Percentiles rank a stretch among this genome's conserved stretches.
Evolutionary conservation across 2,113 vertebrate species (phyloP).

Genomic region (Ranitomeya imitator): DNA sequence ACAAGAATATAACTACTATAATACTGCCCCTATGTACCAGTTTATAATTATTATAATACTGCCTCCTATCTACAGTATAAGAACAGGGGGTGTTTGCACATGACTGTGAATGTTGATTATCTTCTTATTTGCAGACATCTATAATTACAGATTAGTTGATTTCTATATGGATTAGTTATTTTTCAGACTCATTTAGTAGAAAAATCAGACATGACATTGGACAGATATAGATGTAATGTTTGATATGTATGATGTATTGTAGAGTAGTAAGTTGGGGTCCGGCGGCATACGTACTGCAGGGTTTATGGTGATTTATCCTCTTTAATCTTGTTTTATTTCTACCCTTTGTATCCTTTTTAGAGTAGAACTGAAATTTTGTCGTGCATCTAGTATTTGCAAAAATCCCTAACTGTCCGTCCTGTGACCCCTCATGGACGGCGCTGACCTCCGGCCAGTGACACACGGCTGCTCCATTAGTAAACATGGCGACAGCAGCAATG

Average conservation of each 20-base stretch:
- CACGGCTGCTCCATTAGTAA: slow-evolving; percentile 23
- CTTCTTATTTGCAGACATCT: too few relatives aligned
- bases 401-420: slow-evolving; percentile 36
- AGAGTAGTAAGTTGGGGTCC: not conserved
- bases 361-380: not conserved
- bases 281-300: not conserved
- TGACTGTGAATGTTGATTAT: too few relatives aligned
- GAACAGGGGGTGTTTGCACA: not conserved
- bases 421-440: slow-evolving; percentile 48
- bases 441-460: not conserved
- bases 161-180: too few relatives aligned
- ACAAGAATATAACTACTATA: too few relatives aligned
- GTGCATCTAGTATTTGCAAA: not conserved
- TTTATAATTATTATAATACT: not conserved
- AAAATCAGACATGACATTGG: too few relatives aligned
- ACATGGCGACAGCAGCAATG: not conserved
- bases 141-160: too few relatives aligned
- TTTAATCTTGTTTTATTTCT: not conserved
- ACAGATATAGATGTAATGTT: not conserved
- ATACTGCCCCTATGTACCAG: not conserved
- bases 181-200: too few relatives aligned
- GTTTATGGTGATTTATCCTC: not conserved
- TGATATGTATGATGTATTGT: not conserved
- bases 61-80: not conserved
- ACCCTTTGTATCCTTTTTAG: not conserved